A percentile compares a stretch with the other conserved stretches of the same genome.
These are phyloP conservation scores for Gavialis gangeticus DNA, from an alignment of 2,113 vertebrate species.

Conservation along the genomic window DNA sequence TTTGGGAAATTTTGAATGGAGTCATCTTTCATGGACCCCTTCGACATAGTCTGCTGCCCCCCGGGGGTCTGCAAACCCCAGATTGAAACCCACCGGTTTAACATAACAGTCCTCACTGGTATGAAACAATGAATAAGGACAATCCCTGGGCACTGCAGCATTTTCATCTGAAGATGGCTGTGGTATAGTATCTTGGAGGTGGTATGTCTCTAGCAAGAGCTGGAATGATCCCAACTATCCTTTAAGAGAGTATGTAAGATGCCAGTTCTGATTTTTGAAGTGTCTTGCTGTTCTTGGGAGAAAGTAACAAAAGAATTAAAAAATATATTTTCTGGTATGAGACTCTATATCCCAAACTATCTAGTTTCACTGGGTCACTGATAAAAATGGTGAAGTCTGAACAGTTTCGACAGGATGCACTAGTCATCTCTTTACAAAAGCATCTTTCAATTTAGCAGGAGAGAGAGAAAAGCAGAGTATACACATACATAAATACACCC, in stretches of 20 bases:
- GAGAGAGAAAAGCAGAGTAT: background rate
- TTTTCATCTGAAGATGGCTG: too few relatives aligned
- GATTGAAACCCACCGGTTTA: too few relatives aligned
- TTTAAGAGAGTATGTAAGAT: background rate
- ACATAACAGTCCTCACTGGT: too few relatives aligned
- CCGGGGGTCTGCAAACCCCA: too few relatives aligned
- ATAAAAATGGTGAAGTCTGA: background rate
- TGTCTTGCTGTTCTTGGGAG: background rate
- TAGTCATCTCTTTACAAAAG: background rate
- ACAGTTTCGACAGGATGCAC: background rate
- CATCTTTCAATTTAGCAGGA: background rate
- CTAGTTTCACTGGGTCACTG: background rate
- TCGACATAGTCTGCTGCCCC: too few relatives aligned
- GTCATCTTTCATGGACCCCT: too few relatives aligned
- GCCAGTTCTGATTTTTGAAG: background rate
- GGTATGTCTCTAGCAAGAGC: too few relatives aligned
- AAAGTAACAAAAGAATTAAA: background rate
- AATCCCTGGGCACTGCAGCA: too few relatives aligned
- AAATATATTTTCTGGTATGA: background rate
- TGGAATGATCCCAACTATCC: too few relatives aligned
- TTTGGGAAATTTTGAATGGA: background rate
- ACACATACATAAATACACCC: too few relatives aligned
- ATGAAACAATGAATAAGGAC: too few relatives aligned
- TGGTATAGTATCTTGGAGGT: background rate
- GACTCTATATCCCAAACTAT: background rate